Percentiles rank a stretch among this genome's conserved stretches.
These are phyloP conservation scores for Periphyllus acericola DNA, from an alignment of 2,888 invertebrate species.

Conservation along the genomic window DNA sequence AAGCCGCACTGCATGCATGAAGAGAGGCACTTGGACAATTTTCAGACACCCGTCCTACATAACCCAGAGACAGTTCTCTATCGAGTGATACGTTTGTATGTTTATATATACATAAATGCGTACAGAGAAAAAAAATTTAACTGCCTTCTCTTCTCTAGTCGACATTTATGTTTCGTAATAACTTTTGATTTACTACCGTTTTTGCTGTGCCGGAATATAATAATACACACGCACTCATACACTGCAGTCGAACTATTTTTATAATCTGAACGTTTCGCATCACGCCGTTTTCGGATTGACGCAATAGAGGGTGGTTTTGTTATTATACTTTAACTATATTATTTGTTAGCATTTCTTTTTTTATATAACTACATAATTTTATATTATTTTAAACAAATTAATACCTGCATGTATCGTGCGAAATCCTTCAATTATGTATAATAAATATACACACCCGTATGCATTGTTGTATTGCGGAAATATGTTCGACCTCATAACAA, in stretches of 20 bases:
- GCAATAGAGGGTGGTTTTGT: slow-evolving; percentile 31
- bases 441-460: neutral
- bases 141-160: slow-evolving; percentile 17
- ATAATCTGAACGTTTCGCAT: neutral
- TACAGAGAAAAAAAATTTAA: slow-evolving; percentile 5
- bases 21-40: neutral
- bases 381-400: neutral
- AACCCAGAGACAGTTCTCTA: slow-evolving; percentile 16
- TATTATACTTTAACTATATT: neutral
- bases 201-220: slow-evolving; percentile 34
- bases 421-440: neutral
- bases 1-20: neutral
- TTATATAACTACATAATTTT: neutral
- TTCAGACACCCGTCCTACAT: slow-evolving; percentile 21
- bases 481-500: neutral
- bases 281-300: neutral
- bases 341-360: neutral
- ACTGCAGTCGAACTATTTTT: slow-evolving; percentile 26
- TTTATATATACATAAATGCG: neutral
- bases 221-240: slow-evolving; percentile 2
- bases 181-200: slow-evolving; percentile 56
- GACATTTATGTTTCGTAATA: slow-evolving; percentile 50
- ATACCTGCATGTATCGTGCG: neutral
- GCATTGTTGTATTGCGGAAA: neutral
- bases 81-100: neutral